phyloP scores from a whole-genome alignment of 2,797 vertebrate genomes.

The Notoglanidium macrostoma region DNA sequence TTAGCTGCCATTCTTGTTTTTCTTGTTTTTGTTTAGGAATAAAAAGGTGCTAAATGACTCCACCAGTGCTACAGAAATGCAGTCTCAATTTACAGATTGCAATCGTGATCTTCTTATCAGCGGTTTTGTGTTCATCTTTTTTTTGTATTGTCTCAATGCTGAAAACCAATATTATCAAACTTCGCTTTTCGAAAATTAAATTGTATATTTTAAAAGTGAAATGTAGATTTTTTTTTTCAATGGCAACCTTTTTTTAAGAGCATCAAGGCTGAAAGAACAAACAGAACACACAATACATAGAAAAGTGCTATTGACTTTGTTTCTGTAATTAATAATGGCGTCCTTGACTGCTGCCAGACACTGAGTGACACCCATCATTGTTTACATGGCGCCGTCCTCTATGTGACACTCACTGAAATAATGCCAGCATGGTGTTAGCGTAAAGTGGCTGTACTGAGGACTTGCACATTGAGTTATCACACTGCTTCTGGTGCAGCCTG shows the following conservation, averaged over 20 bases:
- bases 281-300: slow-evolving; percentile 64
- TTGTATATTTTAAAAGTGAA: slow-evolving; percentile 84
- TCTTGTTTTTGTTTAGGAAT: slow-evolving; percentile 61
- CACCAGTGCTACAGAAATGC: slow-evolving; percentile 72
- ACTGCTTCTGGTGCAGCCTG: slow-evolving; percentile 29
- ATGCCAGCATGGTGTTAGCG: slow-evolving; percentile 15
- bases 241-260: slow-evolving; percentile 57
- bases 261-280: slow-evolving; percentile 69
- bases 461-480: slow-evolving; percentile 2
- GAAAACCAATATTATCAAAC: slow-evolving; percentile 79
- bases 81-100: slow-evolving; percentile 76
- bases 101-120: slow-evolving; percentile 65
- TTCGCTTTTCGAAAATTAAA: slow-evolving; percentile 77
- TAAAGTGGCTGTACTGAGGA: slow-evolving; percentile 17
- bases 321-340: slow-evolving; percentile 40
- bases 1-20: slow-evolving; percentile 65
- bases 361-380: slow-evolving; percentile 58
- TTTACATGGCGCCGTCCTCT: slow-evolving; percentile 57
- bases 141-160: slow-evolving; percentile 77
- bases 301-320: slow-evolving; percentile 64
- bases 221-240: slow-evolving; percentile 70
- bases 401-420: slow-evolving; percentile 31
- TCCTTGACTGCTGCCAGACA: slow-evolving; percentile 35
- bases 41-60: slow-evolving; percentile 76
- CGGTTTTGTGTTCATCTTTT: slow-evolving; percentile 59